Conservation (phyloP, 2,113 vertebrate species). For the Pontoporia blainvillei region DNA sequence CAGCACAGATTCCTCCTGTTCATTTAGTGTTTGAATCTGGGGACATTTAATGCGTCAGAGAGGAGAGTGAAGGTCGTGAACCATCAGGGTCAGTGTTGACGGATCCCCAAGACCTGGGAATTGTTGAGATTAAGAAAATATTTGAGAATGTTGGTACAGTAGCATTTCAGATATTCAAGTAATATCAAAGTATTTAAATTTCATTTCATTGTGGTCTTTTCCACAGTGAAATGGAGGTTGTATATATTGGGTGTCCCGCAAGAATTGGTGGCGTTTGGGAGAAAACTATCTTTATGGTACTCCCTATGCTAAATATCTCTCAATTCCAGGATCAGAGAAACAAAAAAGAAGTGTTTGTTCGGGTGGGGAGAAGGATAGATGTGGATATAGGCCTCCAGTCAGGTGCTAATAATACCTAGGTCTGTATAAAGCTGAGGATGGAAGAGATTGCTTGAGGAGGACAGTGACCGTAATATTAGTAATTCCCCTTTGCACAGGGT, state of each 20-base stretch:
- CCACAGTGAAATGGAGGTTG: no score
- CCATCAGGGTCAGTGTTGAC: neutral
- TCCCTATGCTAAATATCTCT: neutral
- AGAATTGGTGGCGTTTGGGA: neutral
- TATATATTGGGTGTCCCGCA: neutral
- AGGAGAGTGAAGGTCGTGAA: neutral
- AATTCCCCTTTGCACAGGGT: neutral
- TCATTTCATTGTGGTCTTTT: neutral
- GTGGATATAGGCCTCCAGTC: fast-evolving
- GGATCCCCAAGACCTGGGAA: neutral
- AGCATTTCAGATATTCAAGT: neutral
- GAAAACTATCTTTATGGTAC: neutral
- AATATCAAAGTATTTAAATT: neutral
- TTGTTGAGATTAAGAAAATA: neutral
- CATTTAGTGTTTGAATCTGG: neutral
- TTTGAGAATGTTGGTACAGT: neutral
- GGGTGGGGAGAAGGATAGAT: neutral
- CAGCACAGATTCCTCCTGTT: neutral
- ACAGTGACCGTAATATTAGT: neutral
- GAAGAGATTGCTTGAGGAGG: neutral
- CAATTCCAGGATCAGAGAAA: neutral
- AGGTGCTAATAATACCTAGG: neutral
- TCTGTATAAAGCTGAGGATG: neutral
- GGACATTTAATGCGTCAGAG: neutral
- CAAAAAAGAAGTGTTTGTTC: neutral